Percentiles rank a stretch among this genome's conserved stretches.
Conservation (phyloP, 1,140 invertebrate species). For the Pentalonia nigronervosa region DNA sequence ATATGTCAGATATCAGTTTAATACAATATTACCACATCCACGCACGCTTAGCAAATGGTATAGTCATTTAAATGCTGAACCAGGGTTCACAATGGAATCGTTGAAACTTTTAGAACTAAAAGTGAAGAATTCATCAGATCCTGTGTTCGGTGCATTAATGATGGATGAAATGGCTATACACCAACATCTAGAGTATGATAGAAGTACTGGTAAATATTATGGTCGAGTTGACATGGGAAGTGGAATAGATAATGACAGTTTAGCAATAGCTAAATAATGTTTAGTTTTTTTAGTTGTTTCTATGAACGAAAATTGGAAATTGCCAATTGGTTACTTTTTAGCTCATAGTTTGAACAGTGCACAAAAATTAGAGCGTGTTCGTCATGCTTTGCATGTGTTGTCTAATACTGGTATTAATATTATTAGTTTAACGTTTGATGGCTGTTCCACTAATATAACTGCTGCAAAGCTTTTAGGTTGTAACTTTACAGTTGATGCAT, state of each 20-base stretch:
- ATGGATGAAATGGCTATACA: conserved; percentile 48
- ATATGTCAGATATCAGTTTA: conserved; percentile 24
- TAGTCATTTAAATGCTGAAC: too few relatives aligned
- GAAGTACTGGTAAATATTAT: not conserved
- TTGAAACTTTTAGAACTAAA: conserved; percentile 1
- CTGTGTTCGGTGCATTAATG: not conserved
- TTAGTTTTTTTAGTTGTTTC: conserved; percentile 29
- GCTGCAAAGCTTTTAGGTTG: conserved; percentile 58
- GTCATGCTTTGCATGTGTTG: too few relatives aligned
- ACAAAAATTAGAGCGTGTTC: too few relatives aligned
- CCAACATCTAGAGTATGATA: conserved; percentile 19
- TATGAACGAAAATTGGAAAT: conserved; percentile 34
- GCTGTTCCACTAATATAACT: too few relatives aligned
- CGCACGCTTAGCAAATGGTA: conserved; percentile 32
- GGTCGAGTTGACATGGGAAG: not conserved
- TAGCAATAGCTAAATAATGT: conserved; percentile 13
- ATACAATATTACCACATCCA: not conserved
- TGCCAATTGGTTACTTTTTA: conserved; percentile 44
- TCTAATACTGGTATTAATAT: too few relatives aligned
- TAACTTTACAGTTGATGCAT: conserved; percentile 43
- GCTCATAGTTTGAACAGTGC: not conserved
- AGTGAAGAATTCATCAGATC: not conserved
- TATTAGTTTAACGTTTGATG: too few relatives aligned
- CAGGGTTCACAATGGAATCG: too few relatives aligned
- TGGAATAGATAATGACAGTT: not conserved